Percentiles rank a stretch among this genome's conserved stretches.
Evolutionary conservation across 2,113 vertebrate species (phyloP).

Genomic region (Bufo bufo): DNA sequence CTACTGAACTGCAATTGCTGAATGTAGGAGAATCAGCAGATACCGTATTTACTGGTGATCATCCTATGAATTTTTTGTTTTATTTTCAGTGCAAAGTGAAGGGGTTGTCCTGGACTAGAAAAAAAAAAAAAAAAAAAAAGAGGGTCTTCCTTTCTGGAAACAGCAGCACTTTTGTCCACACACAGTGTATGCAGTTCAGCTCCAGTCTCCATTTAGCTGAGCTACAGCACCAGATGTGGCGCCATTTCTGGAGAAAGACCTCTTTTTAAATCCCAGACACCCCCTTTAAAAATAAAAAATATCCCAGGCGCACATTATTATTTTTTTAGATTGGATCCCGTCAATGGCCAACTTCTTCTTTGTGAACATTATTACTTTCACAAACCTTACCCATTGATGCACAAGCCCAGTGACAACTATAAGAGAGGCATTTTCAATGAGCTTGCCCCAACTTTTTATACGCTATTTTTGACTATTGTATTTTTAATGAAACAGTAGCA

Average conservation of each 20-base stretch:
- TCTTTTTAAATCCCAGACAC: background rate
- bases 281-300: too few relatives aligned
- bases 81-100: background rate
- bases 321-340: too few relatives aligned
- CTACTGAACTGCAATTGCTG: background rate
- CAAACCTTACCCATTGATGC: too few relatives aligned
- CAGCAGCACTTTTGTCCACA: too few relatives aligned
- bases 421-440: background rate
- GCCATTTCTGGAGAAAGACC: too few relatives aligned
- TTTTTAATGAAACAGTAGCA: background rate
- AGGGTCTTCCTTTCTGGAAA: too few relatives aligned
- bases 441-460: background rate
- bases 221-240: too few relatives aligned
- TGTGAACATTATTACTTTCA: too few relatives aligned
- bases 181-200: too few relatives aligned
- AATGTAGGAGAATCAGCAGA: background rate
- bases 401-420: background rate
- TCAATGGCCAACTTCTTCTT: too few relatives aligned
- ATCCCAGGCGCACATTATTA: too few relatives aligned
- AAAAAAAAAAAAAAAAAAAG: background rate
- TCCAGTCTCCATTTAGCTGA: too few relatives aligned
- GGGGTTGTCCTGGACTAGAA: background rate
- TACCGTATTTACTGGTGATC: background rate
- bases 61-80: background rate
- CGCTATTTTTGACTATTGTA: background rate